phyloP scores from a whole-genome alignment of 2,797 vertebrate genomes.

The Enteromius unitaeniatus region DNA sequence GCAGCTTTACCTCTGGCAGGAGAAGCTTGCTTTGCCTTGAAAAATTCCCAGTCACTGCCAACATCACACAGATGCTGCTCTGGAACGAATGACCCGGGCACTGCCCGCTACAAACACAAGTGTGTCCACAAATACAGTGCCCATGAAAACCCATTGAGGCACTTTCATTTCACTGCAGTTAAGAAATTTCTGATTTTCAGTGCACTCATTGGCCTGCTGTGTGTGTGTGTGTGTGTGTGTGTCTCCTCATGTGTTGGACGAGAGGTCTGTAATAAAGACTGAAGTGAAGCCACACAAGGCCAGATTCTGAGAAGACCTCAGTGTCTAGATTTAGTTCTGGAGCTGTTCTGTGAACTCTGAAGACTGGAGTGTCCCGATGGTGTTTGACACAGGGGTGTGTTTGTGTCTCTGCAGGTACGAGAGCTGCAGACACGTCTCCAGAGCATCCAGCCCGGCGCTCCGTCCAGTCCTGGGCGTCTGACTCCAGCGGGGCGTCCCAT shows the following conservation, averaged over 20 bases:
- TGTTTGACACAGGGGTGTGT: neutral
- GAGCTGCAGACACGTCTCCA: slow-evolving; percentile 87
- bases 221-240: neutral
- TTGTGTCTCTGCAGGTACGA: slow-evolving; percentile 73
- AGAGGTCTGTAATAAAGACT: neutral
- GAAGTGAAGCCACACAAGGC: neutral
- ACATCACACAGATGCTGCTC: neutral
- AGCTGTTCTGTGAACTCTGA: neutral
- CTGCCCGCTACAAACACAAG: neutral
- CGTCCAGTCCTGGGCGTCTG: slow-evolving; percentile 82
- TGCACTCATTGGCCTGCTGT: neutral
- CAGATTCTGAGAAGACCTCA: neutral
- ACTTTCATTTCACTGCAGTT: neutral
- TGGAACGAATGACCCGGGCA: neutral
- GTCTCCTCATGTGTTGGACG: neutral
- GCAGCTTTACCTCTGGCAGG: slow-evolving; percentile 44
- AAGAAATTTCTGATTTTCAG: neutral
- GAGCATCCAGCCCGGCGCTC: slow-evolving; percentile 79
- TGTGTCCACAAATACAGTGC: neutral
- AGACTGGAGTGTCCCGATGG: neutral
- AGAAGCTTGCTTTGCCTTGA: slow-evolving; percentile 27
- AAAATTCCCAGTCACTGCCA: slow-evolving; percentile 37
- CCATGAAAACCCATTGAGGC: neutral
- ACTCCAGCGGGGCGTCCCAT: slow-evolving; percentile 79
- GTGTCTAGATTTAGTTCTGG: neutral